A percentile compares a stretch with the other conserved stretches of the same genome.
These are phyloP conservation scores for Trichonephila clavata DNA, from an alignment of 1,140 invertebrate genomes.

Conservation along the genomic window DNA sequence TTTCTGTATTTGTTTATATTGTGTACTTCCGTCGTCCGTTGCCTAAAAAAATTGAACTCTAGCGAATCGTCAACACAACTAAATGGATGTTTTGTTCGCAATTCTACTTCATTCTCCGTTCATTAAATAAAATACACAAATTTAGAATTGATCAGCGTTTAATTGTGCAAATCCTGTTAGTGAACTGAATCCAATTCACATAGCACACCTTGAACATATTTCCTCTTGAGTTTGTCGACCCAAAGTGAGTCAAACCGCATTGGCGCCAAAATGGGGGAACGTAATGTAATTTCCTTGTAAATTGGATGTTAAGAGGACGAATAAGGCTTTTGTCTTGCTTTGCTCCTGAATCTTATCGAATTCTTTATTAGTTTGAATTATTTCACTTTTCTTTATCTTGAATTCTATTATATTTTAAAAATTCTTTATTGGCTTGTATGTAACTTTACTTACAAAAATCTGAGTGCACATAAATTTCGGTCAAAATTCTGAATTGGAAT, in stretches of 20 bases:
- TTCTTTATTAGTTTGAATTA: not conserved
- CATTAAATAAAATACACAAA: not conserved
- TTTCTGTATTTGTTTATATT: not conserved
- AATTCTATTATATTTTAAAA: not conserved
- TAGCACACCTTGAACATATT: not conserved
- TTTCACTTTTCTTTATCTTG: not conserved
- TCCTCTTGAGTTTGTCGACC: constrained; percentile 26
- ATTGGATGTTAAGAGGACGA: constrained; percentile 8
- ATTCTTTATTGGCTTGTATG: not conserved
- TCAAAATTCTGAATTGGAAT: too few relatives aligned
- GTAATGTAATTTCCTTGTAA: not conserved
- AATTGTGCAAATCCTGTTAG: not conserved
- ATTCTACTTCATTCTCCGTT: not conserved
- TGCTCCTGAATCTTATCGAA: not conserved
- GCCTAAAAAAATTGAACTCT: too few relatives aligned
- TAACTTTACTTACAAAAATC: not conserved
- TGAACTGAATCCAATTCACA: constrained; percentile 8
- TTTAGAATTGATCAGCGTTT: not conserved
- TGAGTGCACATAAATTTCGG: not conserved
- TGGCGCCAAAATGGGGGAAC: not conserved
- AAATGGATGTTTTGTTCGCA: not conserved
- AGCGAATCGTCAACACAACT: not conserved
- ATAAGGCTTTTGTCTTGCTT: not conserved
- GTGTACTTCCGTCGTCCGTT: too few relatives aligned
- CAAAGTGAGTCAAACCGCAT: not conserved